Conservation (phyloP, 2,888 invertebrate species). For the Tipula vernalis region DNA sequence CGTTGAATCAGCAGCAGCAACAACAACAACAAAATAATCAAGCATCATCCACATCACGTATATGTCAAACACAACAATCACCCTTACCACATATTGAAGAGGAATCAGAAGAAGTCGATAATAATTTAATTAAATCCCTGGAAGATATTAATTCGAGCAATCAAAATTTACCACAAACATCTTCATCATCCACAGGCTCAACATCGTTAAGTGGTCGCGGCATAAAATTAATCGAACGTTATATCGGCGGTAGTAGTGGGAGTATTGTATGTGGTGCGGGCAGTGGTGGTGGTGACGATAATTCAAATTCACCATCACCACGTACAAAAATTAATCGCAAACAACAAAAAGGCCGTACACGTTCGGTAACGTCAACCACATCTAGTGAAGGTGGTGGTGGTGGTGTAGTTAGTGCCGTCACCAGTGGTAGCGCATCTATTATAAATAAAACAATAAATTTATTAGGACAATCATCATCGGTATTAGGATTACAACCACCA, state of each 20-base stretch:
- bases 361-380: conserved; percentile 23
- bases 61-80: conserved; percentile 48
- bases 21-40: conserved; percentile 11
- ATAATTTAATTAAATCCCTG: conserved; percentile 31
- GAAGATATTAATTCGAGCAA: conserved; percentile 22
- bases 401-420: neutral
- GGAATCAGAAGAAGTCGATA: conserved; percentile 51
- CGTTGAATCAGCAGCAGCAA: conserved; percentile 15
- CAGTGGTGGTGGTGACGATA: conserved; percentile 19
- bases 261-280: conserved; percentile 23
- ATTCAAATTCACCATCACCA: conserved; percentile 31
- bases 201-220: conserved; percentile 13
- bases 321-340: conserved; percentile 33
- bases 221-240: conserved; percentile 10
- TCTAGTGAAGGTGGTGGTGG: conserved; percentile 28
- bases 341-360: conserved; percentile 32
- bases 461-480: conserved; percentile 24
- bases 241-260: conserved; percentile 24
- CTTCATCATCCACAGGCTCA: conserved; percentile 21
- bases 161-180: conserved; percentile 13
- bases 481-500: conserved; percentile 35
- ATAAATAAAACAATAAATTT: conserved; percentile 19
- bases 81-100: conserved; percentile 73
- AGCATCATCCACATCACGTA: conserved; percentile 34
- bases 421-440: conserved; percentile 11